Percentiles rank a stretch among this genome's conserved stretches.
These are phyloP conservation scores for Numenius arquata DNA, from an alignment of 2,113 vertebrate genomes.

Conservation along the genomic window DNA sequence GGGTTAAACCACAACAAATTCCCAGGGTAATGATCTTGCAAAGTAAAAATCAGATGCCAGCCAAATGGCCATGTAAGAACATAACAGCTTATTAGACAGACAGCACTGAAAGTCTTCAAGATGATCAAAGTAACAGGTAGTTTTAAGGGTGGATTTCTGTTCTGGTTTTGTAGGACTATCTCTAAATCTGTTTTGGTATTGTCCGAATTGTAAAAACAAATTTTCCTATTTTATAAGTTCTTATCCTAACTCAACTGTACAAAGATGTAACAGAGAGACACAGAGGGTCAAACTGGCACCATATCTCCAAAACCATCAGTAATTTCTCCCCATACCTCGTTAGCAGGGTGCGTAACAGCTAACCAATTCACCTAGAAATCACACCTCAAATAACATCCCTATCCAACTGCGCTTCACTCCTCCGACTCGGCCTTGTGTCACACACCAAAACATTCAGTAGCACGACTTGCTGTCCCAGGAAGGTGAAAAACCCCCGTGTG, in stretches of 20 bases:
- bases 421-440: background rate
- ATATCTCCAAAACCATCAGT: background rate
- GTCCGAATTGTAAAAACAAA: background rate
- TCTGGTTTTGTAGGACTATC: background rate
- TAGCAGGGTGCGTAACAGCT: background rate
- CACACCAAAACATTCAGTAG: background rate
- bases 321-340: background rate
- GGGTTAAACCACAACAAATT: background rate
- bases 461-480: background rate
- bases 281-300: background rate
- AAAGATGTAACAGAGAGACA: background rate
- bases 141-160: background rate
- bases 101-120: background rate
- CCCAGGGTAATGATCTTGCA: background rate
- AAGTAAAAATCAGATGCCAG: background rate
- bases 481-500: background rate
- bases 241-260: background rate
- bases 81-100: background rate
- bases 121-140: background rate
- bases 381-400: background rate
- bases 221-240: background rate
- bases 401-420: background rate
- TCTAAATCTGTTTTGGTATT: background rate
- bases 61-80: background rate
- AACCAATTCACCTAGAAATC: background rate